Evolutionary conservation across 2,888 invertebrate species (phyloP).

Genomic region (Caenorhabditis sp.): DNA sequence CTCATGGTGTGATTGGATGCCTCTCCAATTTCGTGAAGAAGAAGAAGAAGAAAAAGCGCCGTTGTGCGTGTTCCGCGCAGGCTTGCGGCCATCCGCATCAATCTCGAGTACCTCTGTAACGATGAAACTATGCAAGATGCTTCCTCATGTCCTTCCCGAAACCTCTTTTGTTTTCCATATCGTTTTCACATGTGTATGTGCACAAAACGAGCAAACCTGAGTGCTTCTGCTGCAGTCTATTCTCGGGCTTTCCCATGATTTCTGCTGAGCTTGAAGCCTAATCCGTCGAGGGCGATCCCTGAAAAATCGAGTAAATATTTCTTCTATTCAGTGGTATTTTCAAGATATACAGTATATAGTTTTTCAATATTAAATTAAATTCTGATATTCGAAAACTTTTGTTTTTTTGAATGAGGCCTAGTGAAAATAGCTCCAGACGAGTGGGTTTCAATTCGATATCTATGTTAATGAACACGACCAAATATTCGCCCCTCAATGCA

Average conservation of each 20-base stretch:
- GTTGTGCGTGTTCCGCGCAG: constrained; percentile 10
- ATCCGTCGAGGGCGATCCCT: too few species aligned
- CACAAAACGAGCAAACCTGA: too few species aligned
- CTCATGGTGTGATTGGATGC: constrained; percentile 2
- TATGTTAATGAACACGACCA: constrained; percentile 42
- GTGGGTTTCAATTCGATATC: constrained; percentile 30
- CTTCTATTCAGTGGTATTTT: too few species aligned
- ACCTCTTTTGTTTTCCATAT: constrained; percentile 16
- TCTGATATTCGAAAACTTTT: background rate
- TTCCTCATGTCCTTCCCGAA: constrained; percentile 20
- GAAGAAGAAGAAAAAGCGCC: background rate
- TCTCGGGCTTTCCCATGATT: too few species aligned
- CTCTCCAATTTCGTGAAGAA: constrained; percentile 33
- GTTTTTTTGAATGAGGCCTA: background rate
- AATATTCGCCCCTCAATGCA: constrained; percentile 5
- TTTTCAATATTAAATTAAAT: too few species aligned
- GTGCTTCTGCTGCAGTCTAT: too few species aligned
- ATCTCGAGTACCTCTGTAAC: constrained; percentile 29
- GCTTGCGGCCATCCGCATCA: constrained; percentile 1
- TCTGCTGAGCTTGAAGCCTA: too few species aligned
- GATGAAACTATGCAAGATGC: constrained; percentile 22
- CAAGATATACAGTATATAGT: too few species aligned
- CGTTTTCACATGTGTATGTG: background rate
- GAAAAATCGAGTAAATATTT: too few species aligned
- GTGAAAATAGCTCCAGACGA: too few species aligned